A percentile compares a stretch with the other conserved stretches of the same genome.
phyloP scores from a whole-genome alignment of 2,888 invertebrate genomes.

The Pterostichus niger region DNA sequence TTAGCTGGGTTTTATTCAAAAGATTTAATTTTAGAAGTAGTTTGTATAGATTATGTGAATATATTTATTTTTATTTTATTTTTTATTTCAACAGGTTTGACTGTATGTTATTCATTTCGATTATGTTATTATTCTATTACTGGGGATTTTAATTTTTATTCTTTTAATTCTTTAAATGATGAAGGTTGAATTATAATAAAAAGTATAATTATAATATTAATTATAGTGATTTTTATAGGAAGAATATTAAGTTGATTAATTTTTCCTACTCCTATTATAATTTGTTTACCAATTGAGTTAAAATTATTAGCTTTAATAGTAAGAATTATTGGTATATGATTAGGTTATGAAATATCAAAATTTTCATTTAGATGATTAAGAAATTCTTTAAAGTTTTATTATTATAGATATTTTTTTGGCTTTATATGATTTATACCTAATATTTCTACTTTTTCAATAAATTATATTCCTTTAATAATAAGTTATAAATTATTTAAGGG shows the following conservation, averaged over 20 bases:
- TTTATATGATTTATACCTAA: conserved; percentile 80
- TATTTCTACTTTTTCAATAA: conserved; percentile 74
- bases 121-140: conserved; percentile 79
- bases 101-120: conserved; percentile 79
- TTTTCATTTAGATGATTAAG: conserved; percentile 76
- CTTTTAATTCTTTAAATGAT: conserved; percentile 78
- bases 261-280: conserved; percentile 76
- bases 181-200: conserved; percentile 77
- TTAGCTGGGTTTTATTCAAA: conserved; percentile 81
- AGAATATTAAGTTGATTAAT: conserved; percentile 80
- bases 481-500: conserved; percentile 65
- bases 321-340: conserved; percentile 76
- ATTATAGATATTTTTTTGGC: conserved; percentile 72
- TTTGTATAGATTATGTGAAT: conserved; percentile 79
- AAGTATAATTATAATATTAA: conserved; percentile 73
- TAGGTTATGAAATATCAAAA: conserved; percentile 77
- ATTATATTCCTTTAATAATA: conserved; percentile 76
- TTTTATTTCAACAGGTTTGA: conserved; percentile 80
- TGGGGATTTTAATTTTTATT: conserved; percentile 77
- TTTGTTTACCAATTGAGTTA: conserved; percentile 59
- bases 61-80: conserved; percentile 79
- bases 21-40: conserved; percentile 82
- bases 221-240: conserved; percentile 79
- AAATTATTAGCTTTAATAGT: conserved; percentile 74
- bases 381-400: conserved; percentile 75